Evolutionary conservation across 2,797 vertebrate genomes (phyloP).

Genomic region (Sardinella longiceps): DNA sequence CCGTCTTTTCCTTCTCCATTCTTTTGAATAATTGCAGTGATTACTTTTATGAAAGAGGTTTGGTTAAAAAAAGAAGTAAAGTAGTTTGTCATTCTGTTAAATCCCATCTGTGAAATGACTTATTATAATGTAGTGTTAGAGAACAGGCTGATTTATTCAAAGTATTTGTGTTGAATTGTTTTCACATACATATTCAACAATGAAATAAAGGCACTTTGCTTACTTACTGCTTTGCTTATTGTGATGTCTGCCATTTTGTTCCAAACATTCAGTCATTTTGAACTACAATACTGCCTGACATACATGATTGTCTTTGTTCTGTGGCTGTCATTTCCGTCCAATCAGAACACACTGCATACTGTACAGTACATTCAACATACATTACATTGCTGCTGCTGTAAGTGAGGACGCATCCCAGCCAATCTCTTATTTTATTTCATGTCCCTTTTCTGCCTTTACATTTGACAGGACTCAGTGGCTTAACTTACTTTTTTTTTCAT

Average conservation of each 20-base stretch:
- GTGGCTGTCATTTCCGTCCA: neutral
- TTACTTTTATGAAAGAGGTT: neutral
- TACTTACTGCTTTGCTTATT: neutral
- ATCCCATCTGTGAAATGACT: neutral
- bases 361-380: neutral
- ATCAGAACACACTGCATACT: no score
- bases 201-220: neutral
- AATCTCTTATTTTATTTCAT: neutral
- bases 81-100: neutral
- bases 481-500: neutral
- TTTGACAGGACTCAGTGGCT: neutral
- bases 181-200: neutral
- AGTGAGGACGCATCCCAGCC: no score
- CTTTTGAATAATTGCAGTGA: slow-evolving; percentile 31
- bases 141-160: neutral
- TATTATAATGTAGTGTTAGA: slow-evolving; percentile 7
- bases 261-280: neutral
- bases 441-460: no score
- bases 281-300: neutral
- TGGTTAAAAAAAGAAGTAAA: slow-evolving; percentile 12
- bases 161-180: neutral
- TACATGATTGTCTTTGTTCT: neutral
- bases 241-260: neutral
- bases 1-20: slow-evolving; percentile 21
- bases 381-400: no score